Evolutionary conservation across 53 echinoderm and acorn worm species (phyloP).

Genomic region (Holothuria scabra): DNA sequence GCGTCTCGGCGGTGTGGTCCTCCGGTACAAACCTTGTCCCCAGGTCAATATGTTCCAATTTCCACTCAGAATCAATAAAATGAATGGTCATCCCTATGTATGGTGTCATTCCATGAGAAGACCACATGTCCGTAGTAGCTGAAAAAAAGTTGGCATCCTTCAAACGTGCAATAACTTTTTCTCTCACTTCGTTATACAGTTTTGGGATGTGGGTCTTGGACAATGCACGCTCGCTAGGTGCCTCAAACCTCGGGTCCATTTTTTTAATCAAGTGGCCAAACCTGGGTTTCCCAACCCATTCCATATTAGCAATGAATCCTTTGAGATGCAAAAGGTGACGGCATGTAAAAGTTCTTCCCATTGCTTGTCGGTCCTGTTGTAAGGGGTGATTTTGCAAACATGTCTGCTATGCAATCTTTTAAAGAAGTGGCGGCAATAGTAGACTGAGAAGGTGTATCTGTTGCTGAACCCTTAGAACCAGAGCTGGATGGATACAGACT

Average conservation of each 20-base stretch:
- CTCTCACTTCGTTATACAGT: constrained; percentile 26
- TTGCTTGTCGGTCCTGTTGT: no score
- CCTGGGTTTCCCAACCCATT: constrained; percentile 12
- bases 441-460: no score
- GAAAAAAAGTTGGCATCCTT: constrained; percentile 19
- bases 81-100: no score
- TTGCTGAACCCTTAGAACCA: no score
- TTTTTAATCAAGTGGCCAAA: constrained; percentile 3
- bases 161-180: constrained; percentile 12
- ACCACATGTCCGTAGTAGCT: constrained; percentile 57
- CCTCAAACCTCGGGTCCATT: constrained; percentile 11
- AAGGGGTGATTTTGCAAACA: no score
- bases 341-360: no score
- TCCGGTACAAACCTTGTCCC: constrained; percentile 38
- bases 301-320: no score
- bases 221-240: constrained; percentile 42
- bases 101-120: constrained; percentile 58
- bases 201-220: constrained; percentile 52
- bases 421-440: no score
- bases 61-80: no score
- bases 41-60: constrained; percentile 31
- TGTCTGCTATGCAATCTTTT: no score
- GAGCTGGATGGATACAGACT: no score
- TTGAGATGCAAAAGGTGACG: no score
- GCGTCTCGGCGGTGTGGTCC: constrained; percentile 16